Base-by-base conservation (phyloP, 2,888 invertebrate genomes). In the Alcis repandata region DNA sequence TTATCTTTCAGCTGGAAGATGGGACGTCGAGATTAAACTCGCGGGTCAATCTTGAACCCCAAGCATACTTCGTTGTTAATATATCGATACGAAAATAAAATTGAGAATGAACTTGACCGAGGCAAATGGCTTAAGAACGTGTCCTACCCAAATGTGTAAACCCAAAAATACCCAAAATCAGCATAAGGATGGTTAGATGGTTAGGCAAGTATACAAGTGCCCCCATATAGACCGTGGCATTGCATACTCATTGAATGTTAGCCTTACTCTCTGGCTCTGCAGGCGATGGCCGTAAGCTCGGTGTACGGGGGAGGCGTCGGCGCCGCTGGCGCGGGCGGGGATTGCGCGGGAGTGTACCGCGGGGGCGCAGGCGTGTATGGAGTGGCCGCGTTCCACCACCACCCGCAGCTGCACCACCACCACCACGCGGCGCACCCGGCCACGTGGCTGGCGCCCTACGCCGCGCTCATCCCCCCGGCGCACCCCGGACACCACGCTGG, bases 361-460 rank as follows among this genome's bases (percentile, higher is more conserved):
- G 83, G 91, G 70, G 87, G 88, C 67, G 89, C 86, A 61, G 84
- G 91, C 75, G 80, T 92, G 73, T 91, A 93, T 79, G 91, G 93
- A 77, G 85, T 93, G 75, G 90, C 91, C 17, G 90, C 91, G 9
- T 91, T 89, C 89, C 88, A 89, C 78, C 88, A 86, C 79, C 91
- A 90, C 78, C 92, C 88, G 72, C 92, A 88, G 80, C 85, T 90
- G 76, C 89, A 91, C 77, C 92, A 91, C 76, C 85, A 90, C 76
- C 89, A 91, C 82, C 91, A 91, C 80, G 85, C 88, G 9, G 86
- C 88, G 62, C 91, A 87, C 79, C 88, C 91, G 8, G 87, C 91
- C 56, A 85, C 92, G 73, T 94, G 87, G 93, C 91, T 87, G 76
- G 91, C 87, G 77, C 94, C 87, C 74, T 94, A 88, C 87, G 94